A percentile compares a stretch with the other conserved stretches of the same genome.
These are phyloP conservation scores for Pterostichus madidus DNA, from an alignment of 2,888 invertebrate species.

Conservation along the genomic window DNA sequence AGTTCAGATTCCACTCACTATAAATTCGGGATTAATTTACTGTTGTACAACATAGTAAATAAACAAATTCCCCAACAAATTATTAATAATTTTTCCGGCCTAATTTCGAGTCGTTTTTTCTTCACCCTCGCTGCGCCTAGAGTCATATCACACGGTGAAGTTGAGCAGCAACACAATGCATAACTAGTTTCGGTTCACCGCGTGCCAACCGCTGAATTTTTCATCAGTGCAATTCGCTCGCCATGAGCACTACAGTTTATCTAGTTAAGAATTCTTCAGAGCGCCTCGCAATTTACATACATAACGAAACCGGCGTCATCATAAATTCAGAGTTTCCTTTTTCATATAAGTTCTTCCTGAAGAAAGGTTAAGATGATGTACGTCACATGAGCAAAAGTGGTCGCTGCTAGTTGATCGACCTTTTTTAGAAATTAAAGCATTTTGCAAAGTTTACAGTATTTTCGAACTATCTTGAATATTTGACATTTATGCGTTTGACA, in stretches of 20 bases:
- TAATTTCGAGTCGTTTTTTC: too few relatives aligned
- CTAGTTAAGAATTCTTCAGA: constrained; percentile 67
- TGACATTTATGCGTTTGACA: too few relatives aligned
- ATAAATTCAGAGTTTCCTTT: constrained; percentile 61
- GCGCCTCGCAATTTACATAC: constrained; percentile 65
- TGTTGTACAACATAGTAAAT: too few relatives aligned
- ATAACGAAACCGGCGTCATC: constrained; percentile 65
- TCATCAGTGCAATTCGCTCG: constrained; percentile 65
- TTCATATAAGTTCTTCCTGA: constrained; percentile 39
- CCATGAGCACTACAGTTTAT: constrained; percentile 63
- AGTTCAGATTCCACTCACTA: too few relatives aligned
- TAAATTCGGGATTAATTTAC: too few relatives aligned
- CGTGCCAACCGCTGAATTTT: constrained; percentile 56
- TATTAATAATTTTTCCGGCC: too few relatives aligned
- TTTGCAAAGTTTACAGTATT: too few relatives aligned
- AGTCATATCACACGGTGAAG: neutral
- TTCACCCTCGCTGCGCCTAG: neutral
- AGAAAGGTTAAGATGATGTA: constrained; percentile 43
- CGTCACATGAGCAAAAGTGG: neutral
- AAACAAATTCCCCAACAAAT: too few relatives aligned
- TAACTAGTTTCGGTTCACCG: constrained; percentile 60
- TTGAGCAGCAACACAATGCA: constrained; percentile 60
- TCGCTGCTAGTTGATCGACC: too few relatives aligned
- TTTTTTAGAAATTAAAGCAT: too few relatives aligned
- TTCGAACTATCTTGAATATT: too few relatives aligned